A percentile compares a stretch with the other conserved stretches of the same genome.
phyloP scores from a whole-genome alignment of 2,113 vertebrate genomes.

The Ursus arctos region DNA sequence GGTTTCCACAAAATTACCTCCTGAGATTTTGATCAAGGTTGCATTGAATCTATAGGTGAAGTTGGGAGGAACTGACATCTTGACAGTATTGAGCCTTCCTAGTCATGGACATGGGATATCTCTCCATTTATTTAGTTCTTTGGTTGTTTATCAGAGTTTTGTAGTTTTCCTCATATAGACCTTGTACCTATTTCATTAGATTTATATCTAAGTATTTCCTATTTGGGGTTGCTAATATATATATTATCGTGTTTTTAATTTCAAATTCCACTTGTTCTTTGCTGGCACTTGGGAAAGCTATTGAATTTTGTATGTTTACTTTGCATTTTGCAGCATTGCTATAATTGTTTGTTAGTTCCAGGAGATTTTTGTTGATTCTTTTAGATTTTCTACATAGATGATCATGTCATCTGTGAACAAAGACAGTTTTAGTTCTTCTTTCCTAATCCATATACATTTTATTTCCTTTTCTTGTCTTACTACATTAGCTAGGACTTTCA shows the following conservation, averaged over 20 bases:
- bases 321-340: too few relatives aligned
- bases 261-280: too few relatives aligned
- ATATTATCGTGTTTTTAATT: background rate
- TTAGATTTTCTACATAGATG: too few relatives aligned
- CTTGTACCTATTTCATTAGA: background rate
- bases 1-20: background rate
- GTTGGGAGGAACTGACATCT: background rate
- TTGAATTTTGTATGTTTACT: too few relatives aligned
- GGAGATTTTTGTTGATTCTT: too few relatives aligned
- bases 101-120: background rate
- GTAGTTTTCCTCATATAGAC: background rate
- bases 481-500: background rate
- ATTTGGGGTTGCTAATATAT: background rate
- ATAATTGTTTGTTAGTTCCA: too few relatives aligned
- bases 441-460: background rate
- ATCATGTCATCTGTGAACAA: background rate
- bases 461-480: background rate
- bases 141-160: background rate
- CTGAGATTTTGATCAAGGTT: background rate
- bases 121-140: background rate
- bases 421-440: background rate
- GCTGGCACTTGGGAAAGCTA: too few relatives aligned
- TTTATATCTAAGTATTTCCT: background rate
- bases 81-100: background rate
- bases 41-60: background rate